Evolutionary conservation across 2,113 vertebrate species (phyloP).

Genomic region (Psilopogon haemacephalus): DNA sequence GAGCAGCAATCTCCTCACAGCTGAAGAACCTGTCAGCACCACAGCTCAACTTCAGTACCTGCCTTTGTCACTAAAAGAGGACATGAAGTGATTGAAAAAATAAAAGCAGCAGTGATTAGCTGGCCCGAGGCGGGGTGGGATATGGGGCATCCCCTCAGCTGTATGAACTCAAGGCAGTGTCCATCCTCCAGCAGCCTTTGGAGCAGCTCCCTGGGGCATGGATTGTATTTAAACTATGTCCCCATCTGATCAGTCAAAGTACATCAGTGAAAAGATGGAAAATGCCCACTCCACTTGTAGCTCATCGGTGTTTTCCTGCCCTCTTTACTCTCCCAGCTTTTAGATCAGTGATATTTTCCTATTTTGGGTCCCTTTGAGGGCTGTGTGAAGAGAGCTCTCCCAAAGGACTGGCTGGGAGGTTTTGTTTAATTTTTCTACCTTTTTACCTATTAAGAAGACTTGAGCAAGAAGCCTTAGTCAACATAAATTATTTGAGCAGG

Average conservation of each 20-base stretch:
- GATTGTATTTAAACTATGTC: not conserved
- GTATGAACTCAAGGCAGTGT: accelerated
- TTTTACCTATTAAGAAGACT: not conserved
- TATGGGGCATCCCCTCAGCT: not conserved
- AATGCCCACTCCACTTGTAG: not conserved
- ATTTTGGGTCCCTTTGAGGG: not conserved
- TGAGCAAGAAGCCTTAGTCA: not conserved
- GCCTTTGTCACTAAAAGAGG: not conserved
- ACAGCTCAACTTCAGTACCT: not conserved
- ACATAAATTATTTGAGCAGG: not conserved
- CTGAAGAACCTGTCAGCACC: not conserved
- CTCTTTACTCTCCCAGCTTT: not conserved
- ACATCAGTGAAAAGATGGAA: not conserved
- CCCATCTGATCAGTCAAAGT: not conserved
- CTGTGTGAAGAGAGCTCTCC: not conserved
- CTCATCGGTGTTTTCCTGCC: not conserved
- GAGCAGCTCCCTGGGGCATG: not conserved
- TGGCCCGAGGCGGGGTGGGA: not conserved
- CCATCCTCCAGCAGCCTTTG: not conserved
- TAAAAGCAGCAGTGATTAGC: not conserved
- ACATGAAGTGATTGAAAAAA: not conserved
- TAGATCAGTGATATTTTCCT: not conserved
- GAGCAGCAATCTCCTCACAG: not conserved
- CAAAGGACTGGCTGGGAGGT: not conserved
- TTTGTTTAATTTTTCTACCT: not conserved